A percentile compares a stretch with the other conserved stretches of the same genome.
Conservation (phyloP, 2,888 invertebrate species). For the Tetragnatha montana region DNA sequence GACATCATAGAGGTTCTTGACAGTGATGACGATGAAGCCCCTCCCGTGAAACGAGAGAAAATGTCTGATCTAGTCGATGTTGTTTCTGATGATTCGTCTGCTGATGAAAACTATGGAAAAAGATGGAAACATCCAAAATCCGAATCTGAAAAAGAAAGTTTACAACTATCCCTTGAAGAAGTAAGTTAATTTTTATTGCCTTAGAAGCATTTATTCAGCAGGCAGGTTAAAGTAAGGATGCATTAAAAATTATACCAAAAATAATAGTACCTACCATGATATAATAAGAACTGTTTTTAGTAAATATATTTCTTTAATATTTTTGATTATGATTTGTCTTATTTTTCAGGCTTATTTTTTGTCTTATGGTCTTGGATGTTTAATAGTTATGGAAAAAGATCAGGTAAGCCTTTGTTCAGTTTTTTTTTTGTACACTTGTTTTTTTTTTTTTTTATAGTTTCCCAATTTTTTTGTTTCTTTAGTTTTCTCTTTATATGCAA, state of each 20-base stretch:
- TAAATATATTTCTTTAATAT: no score
- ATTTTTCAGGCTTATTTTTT: slow-evolving; percentile 65
- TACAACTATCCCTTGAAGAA: slow-evolving; percentile 62
- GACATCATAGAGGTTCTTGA: slow-evolving; percentile 41
- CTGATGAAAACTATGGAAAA: neutral
- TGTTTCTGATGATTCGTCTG: slow-evolving; percentile 20
- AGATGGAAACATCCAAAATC: neutral
- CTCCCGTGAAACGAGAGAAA: no score
- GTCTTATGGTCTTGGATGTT: slow-evolving; percentile 62
- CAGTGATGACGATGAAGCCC: slow-evolving; percentile 20
- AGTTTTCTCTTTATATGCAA: neutral
- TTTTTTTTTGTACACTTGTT: neutral
- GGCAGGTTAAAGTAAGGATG: no score
- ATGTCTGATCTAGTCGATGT: slow-evolving; percentile 20
- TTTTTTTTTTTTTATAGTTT: neutral
- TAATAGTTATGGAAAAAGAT: slow-evolving; percentile 56
- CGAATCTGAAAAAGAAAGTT: slow-evolving; percentile 21
- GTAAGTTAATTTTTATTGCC: neutral
- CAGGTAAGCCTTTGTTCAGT: slow-evolving; percentile 30
- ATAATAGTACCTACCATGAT: no score
- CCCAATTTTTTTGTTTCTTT: neutral
- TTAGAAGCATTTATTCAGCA: no score
- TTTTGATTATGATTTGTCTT: neutral
- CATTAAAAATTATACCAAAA: no score
- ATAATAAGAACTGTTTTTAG: no score